Base-by-base conservation (phyloP, 2,888 invertebrate genomes). In the Eupithecia abbreviata region DNA sequence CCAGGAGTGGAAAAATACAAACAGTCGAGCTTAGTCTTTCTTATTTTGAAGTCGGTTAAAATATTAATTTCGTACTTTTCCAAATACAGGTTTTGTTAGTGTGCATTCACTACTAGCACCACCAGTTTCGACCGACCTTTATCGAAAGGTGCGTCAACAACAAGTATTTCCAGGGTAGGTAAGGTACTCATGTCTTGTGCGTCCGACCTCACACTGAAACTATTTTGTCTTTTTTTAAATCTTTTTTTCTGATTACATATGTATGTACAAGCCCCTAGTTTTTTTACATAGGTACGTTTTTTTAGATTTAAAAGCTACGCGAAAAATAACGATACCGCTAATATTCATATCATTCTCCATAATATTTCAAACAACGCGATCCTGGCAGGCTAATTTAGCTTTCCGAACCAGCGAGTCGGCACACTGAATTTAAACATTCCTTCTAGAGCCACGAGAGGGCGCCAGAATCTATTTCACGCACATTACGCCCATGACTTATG, bases 391-490 rank as follows among this genome's bases (percentile, higher is more conserved):
- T 91, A 92, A 92, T 92, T 92, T 91, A 89, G 88, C 88, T 88
- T 91, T 90, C 88, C 88, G 76, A 89, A 83, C 86, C 88, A 90
- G 86, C 87, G 90, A 82, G 83, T 83, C 86, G 85, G 84, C 86
- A 81, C 83, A 82, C 85, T 84, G 86, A 89, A 90, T 90, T 90
- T 88, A 89, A 90, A 87, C 85, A 91, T 90, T 92, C 90, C 90
- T 91, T 89, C 89, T 89, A 87, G 87, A 86, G 84, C 86, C 87
- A 85, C 82, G 84, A 90, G 89, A 89, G 90, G 90, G 90, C 87
- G 88, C 76, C 87, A 79, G 89, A 91, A 91, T 92, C 92, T 93
- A 93, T 93, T 93, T 93, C 91, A 93, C 92, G 93, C 93, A 88
- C 90, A 92, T 93, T 93, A 92, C 91, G 84, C 84, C 77, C 84